These are phyloP conservation scores for Xenus cinereus DNA, from an alignment of 2,113 vertebrate species.

Conservation along the genomic window DNA sequence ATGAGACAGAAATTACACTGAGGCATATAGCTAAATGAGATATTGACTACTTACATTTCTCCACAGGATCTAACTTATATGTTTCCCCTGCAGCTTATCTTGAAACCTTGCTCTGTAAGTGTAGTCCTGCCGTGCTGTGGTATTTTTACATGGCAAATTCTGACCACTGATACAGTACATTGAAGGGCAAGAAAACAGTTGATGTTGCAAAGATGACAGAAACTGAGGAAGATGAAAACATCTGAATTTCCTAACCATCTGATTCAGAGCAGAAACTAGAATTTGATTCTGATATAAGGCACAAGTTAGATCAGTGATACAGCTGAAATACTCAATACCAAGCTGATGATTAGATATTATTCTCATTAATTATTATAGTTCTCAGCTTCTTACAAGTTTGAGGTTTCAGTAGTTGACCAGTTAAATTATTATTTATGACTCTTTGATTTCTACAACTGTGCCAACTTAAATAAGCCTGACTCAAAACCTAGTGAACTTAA, in stretches of 20 bases:
- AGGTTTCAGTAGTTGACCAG: neutral
- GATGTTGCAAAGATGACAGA: neutral
- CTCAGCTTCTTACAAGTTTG: neutral
- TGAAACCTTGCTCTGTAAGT: neutral
- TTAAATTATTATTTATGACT: neutral
- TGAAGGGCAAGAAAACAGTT: neutral
- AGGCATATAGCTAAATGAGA: neutral
- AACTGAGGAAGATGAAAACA: neutral
- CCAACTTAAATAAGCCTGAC: neutral
- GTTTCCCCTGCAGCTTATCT: neutral
- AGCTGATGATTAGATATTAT: neutral
- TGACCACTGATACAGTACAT: neutral
- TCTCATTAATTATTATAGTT: neutral
- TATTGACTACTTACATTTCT: neutral
- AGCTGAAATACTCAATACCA: neutral
- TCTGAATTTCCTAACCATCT: neutral
- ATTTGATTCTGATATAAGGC: neutral
- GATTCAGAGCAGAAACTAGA: neutral
- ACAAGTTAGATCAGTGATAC: neutral
- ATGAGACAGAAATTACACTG: neutral
- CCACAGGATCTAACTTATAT: neutral
- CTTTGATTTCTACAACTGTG: neutral
- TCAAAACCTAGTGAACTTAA: neutral
- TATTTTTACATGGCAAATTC: neutral
- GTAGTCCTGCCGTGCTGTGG: neutral